Evolutionary conservation across 2,888 invertebrate genomes (phyloP), one percentile per base, ranked within the genome.

Genomic region (Troides helena): DNA sequence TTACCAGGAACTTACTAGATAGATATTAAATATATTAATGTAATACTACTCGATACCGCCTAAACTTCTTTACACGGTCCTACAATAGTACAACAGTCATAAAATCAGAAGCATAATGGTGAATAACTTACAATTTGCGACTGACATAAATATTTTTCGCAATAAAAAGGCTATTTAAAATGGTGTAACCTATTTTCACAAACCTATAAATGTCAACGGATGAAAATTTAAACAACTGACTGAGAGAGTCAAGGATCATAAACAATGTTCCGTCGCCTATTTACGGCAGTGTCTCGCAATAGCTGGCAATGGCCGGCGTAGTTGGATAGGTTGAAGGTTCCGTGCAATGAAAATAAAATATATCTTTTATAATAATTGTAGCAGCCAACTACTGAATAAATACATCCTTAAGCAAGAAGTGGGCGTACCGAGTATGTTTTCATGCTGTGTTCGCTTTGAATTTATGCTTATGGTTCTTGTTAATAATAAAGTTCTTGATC

Each of bases 71-170:
- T 17, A 18, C 1, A 18, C 21, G 46, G 30, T 50, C 36, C 59
- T 21, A 30, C 25, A 23, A 50, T 61, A 67, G 18, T 14, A 21
- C 2, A 21, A 36, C 21, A 18, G 25, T 68, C 36, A 10, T 59
- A 59, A 88, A 87, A 88, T 89, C 86, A 84, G 76, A 68, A 75
- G 74, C 82, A 84, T 83, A 87, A 85, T 85, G 78, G 86, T 75
- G 83, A 75, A 86, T 87, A 88, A 84, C 84, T 89, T 80, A 85
- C 86, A 88, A 90, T 89, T 88, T 86, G 81, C 84, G 74, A 76
- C 76, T 76, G 79, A 77, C 76, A 79, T 80, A 74, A 81, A 76
- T 75, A 75, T 72, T 71, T 59, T 65, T 72, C 76, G 78, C 78
- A 79, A 77, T 82, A 80, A 83, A 21, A 80, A 81, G 74, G 72